Evolutionary conservation across 2,113 vertebrate genomes (phyloP).

Genomic region (Anguilla rostrata): DNA sequence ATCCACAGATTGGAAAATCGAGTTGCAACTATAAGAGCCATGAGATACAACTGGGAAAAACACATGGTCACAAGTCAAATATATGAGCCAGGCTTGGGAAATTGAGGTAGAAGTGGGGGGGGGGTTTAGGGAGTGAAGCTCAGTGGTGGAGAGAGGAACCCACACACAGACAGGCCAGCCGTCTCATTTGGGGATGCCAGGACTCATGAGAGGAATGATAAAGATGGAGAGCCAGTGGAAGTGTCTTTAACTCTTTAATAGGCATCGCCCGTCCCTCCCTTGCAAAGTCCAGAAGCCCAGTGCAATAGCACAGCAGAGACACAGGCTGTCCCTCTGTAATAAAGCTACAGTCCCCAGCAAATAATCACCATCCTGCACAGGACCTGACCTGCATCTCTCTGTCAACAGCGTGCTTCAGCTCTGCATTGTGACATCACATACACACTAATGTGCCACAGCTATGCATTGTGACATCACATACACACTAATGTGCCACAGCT

Average conservation of each 20-base stretch:
- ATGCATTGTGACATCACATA: not conserved
- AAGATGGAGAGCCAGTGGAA: not conserved
- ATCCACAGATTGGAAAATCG: too few species aligned
- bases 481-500: not conserved
- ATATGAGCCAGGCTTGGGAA: not conserved
- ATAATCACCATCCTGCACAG: constrained; percentile 36
- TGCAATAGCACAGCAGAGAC: constrained; percentile 24
- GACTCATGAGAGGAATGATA: not conserved
- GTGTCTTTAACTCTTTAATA: constrained; percentile 10
- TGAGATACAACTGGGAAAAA: too few species aligned
- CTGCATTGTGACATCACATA: not conserved
- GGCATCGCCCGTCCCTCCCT: not conserved
- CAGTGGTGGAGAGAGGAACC: not conserved
- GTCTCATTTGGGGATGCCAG: not conserved
- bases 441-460: not conserved
- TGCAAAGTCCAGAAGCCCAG: constrained; percentile 12
- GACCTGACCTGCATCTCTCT: not conserved
- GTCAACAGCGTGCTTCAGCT: not conserved
- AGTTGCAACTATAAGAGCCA: too few species aligned
- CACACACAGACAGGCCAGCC: not conserved
- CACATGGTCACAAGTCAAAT: too few species aligned
- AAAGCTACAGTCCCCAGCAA: constrained; percentile 65
- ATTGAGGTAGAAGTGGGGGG: too few species aligned
- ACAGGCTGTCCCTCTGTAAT: constrained; percentile 45
- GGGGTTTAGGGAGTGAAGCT: too few species aligned